phyloP scores from a whole-genome alignment of 2,113 vertebrate genomes.

The Scatophagus argus region DNA sequence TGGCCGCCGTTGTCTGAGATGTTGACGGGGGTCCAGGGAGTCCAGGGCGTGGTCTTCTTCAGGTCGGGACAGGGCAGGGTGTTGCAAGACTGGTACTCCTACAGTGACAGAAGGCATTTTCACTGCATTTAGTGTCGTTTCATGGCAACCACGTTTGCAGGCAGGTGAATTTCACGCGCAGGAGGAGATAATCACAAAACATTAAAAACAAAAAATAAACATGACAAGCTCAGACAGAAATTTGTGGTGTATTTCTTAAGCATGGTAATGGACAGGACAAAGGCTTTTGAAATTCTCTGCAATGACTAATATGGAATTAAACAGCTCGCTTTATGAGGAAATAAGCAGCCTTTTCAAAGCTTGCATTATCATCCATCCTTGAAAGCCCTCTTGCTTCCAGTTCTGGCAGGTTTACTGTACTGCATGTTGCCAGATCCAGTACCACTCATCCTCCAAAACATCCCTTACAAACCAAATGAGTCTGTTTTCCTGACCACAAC shows the following conservation, averaged over 20 bases:
- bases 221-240: slow-evolving; percentile 36
- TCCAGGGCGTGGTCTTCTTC: slow-evolving; percentile 98
- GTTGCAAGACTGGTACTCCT: slow-evolving; percentile 98
- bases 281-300: slow-evolving; percentile 54
- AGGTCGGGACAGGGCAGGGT: slow-evolving; percentile 92
- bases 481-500: slow-evolving; percentile 11
- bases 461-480: background rate
- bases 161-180: slow-evolving; percentile 14
- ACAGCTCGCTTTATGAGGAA: slow-evolving; percentile 48
- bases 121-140: background rate
- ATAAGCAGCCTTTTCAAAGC: slow-evolving; percentile 53
- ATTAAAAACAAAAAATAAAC: slow-evolving; percentile 48
- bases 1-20: slow-evolving; percentile 97
- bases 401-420: slow-evolving; percentile 33
- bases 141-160: background rate
- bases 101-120: background rate
- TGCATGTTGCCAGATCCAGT: slow-evolving; percentile 13
- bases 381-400: slow-evolving; percentile 48
- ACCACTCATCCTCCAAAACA: slow-evolving; percentile 20
- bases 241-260: slow-evolving; percentile 35
- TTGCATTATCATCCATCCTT: slow-evolving; percentile 53
- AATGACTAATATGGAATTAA: slow-evolving; percentile 58
- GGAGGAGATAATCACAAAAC: slow-evolving; percentile 50
- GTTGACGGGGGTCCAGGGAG: slow-evolving; percentile 96
- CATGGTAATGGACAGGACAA: slow-evolving; percentile 55